A percentile compares a stretch with the other conserved stretches of the same genome.
Evolutionary conservation across 2,113 vertebrate genomes (phyloP).

Genomic region (Ophiodon elongatus): DNA sequence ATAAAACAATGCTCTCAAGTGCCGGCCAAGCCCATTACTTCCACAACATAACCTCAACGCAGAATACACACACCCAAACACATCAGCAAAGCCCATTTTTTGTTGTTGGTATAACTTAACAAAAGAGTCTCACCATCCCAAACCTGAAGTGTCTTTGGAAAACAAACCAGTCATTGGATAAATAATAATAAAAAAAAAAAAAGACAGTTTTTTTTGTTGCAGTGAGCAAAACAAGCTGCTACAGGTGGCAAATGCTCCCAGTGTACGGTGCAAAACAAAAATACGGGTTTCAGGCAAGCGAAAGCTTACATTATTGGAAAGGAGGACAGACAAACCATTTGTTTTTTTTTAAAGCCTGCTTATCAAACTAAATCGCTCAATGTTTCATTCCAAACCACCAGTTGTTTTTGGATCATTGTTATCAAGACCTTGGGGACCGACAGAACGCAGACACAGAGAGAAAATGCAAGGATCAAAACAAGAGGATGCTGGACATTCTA

Average conservation of each 20-base stretch:
- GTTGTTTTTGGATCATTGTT: not conserved
- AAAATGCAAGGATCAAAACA: not conserved
- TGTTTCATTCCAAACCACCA: not conserved
- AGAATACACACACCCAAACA: not conserved
- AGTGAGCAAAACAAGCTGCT: not conserved
- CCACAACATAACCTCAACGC: not conserved
- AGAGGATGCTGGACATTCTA: too few species aligned
- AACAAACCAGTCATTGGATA: not conserved
- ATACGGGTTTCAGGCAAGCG: not conserved
- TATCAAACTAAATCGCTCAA: not conserved
- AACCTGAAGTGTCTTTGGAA: not conserved
- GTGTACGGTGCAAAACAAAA: not conserved
- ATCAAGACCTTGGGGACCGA: not conserved
- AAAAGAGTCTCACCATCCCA: not conserved
- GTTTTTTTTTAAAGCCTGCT: not conserved
- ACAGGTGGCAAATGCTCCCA: not conserved
- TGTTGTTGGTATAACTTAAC: not conserved
- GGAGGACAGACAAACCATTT: not conserved
- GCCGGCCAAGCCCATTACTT: conserved; percentile 17
- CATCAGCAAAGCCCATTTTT: not conserved
- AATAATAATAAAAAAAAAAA: not conserved
- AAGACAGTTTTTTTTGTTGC: not conserved
- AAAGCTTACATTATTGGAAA: not conserved
- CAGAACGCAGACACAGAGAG: not conserved
- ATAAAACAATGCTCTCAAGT: conserved; percentile 24